Evolutionary conservation across 2,113 vertebrate genomes (phyloP).

Genomic region (Brachypodius melanocephalos): DNA sequence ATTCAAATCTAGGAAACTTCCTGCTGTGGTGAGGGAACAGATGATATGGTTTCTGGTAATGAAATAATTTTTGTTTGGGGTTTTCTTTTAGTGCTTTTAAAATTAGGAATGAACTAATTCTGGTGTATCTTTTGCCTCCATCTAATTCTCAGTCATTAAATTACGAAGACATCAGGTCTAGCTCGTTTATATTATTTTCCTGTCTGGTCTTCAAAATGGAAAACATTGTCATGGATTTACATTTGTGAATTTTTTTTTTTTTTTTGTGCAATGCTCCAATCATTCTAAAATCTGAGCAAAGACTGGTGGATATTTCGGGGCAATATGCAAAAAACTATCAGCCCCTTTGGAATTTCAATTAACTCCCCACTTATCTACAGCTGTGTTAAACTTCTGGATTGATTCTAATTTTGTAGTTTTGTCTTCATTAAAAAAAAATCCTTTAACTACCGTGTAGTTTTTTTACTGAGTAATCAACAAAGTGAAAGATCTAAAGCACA

Average conservation of each 20-base stretch:
- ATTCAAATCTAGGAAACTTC: not conserved
- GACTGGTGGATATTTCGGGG: not conserved
- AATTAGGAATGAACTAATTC: not conserved
- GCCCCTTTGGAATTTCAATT: not conserved
- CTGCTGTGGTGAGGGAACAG: not conserved
- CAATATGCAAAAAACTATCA: not conserved
- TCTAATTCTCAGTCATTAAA: not conserved
- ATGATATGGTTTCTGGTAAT: not conserved
- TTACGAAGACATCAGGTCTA: not conserved
- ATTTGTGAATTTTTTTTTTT: not conserved
- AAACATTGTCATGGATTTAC: not conserved
- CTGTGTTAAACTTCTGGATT: not conserved
- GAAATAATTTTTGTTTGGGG: not conserved
- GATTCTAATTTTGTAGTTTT: not conserved
- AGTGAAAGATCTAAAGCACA: not conserved
- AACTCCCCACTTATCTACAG: not conserved
- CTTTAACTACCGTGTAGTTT: not conserved
- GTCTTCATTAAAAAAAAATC: not conserved
- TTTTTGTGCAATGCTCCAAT: not conserved
- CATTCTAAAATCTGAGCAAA: not conserved
- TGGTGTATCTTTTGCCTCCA: not conserved
- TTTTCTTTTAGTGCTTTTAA: not conserved
- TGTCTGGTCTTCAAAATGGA: not conserved
- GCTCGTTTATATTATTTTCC: not conserved
- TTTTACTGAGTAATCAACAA: not conserved